Percentiles rank a stretch among this genome's conserved stretches.
Conservation (phyloP, 2,113 vertebrate genomes). For the Cololabis saira region DNA sequence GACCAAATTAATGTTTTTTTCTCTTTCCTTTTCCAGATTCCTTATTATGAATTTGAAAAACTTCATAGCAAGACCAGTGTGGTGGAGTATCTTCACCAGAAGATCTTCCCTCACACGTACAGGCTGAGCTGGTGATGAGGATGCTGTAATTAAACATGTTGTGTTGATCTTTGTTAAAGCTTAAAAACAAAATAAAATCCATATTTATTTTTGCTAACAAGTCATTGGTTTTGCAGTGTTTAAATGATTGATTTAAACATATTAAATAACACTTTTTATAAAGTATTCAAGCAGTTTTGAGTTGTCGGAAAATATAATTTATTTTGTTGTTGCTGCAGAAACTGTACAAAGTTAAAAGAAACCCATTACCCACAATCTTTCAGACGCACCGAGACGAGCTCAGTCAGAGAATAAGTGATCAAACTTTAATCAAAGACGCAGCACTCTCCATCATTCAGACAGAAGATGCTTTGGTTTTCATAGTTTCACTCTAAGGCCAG, state of each 20-base stretch:
- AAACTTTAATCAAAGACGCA: constrained; percentile 23
- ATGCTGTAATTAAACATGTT: neutral
- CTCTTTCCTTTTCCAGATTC: constrained; percentile 81
- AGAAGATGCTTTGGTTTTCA: constrained; percentile 47
- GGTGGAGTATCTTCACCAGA: constrained; percentile 89
- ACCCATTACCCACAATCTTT: constrained; percentile 48
- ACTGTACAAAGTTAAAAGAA: constrained; percentile 74
- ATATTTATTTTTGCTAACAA: constrained; percentile 41
- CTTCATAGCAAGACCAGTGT: constrained; percentile 69
- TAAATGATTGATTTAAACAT: constrained; percentile 30
- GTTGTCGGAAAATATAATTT: constrained; percentile 81
- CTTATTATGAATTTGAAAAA: constrained; percentile 87
- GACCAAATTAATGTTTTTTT: neutral
- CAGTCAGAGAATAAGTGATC: constrained; percentile 10
- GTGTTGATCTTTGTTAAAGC: neutral
- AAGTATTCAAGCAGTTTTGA: constrained; percentile 8
- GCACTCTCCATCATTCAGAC: constrained; percentile 19
- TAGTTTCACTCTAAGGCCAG: constrained; percentile 20
- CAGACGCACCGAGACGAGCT: constrained; percentile 30
- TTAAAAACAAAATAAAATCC: neutral
- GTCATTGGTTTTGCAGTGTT: neutral
- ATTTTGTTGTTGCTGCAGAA: constrained; percentile 57
- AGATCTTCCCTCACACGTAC: constrained; percentile 85
- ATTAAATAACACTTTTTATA: constrained; percentile 23
- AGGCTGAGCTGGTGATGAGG: constrained; percentile 75